Conservation (phyloP, 2,888 invertebrate species). For the Phytoseiulus persimilis region DNA sequence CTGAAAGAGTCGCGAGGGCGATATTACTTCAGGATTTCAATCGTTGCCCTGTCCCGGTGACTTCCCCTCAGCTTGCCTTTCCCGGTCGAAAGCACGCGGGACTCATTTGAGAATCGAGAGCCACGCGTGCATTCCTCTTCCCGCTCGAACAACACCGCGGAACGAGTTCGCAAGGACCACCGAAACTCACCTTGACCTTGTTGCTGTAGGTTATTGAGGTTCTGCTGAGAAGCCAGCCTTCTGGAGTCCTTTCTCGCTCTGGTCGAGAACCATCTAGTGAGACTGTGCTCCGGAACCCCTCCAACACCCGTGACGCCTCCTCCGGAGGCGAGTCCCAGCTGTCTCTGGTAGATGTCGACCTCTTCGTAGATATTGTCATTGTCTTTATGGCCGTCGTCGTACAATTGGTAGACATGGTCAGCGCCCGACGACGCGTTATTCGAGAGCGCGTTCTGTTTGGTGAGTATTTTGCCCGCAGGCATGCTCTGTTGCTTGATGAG, state of each 20-base stretch:
- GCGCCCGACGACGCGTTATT: conserved; percentile 29
- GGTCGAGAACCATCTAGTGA: conserved; percentile 39
- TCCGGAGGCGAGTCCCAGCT: conserved; percentile 42
- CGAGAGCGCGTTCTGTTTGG: conserved; percentile 33
- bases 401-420: conserved; percentile 23
- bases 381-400: conserved; percentile 42
- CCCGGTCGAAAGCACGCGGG: too few relatives aligned
- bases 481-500: conserved; percentile 34
- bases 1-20: too few relatives aligned
- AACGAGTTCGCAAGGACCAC: too few relatives aligned
- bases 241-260: conserved; percentile 36
- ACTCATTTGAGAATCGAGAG: too few relatives aligned
- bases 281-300: conserved; percentile 38
- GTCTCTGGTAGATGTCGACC: conserved; percentile 45
- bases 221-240: conserved; percentile 39
- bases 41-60: too few relatives aligned
- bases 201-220: conserved; percentile 37
- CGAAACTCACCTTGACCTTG: conserved; percentile 20
- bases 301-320: conserved; percentile 43
- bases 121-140: too few relatives aligned
- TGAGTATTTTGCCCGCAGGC: conserved; percentile 20
- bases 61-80: too few relatives aligned
- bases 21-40: too few relatives aligned
- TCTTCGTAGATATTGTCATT: conserved; percentile 47
- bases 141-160: too few relatives aligned